These are phyloP conservation scores for Drosophila carrolli DNA, from an alignment of 1,140 invertebrate species.

Conservation along the genomic window DNA sequence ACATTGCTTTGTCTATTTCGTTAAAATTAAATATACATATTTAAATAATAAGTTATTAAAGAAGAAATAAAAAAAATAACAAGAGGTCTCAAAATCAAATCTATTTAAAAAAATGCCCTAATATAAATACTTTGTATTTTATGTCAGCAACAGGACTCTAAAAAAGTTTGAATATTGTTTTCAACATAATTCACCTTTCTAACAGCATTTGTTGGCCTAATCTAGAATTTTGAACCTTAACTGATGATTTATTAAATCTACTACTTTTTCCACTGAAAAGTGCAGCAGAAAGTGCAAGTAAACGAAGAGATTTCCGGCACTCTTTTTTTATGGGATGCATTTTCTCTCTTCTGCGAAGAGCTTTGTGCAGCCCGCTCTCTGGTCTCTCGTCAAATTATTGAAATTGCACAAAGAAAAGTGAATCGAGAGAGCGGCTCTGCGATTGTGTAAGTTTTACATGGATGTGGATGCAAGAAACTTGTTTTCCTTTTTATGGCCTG, in stretches of 20 bases:
- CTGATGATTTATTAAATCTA: conserved; percentile 34
- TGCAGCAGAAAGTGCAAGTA: conserved; percentile 77
- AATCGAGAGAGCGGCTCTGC: conserved; percentile 57
- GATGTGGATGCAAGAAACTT: conserved; percentile 42
- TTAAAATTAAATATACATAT: too few species aligned
- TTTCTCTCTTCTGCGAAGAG: conserved; percentile 36
- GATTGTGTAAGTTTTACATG: conserved; percentile 79
- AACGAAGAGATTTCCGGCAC: conserved; percentile 15
- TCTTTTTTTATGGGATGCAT: conserved; percentile 15
- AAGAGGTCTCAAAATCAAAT: too few species aligned
- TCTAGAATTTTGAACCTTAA: too few species aligned
- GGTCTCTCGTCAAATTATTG: conserved; percentile 61
- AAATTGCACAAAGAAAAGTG: conserved; percentile 81
- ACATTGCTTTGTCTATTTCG: too few species aligned
- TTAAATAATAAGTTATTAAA: too few species aligned
- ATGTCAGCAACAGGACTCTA: too few species aligned
- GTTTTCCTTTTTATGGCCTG: conserved; percentile 49
- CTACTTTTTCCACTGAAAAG: conserved; percentile 55
- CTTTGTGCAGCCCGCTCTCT: conserved; percentile 2
- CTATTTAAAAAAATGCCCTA: too few species aligned
- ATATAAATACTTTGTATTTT: too few species aligned
- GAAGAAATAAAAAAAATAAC: too few species aligned
- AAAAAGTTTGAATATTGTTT: too few species aligned
- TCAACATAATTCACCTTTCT: too few species aligned
- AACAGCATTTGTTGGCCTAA: too few species aligned